These are phyloP conservation scores for Acromyrmex charruanus DNA, from an alignment of 1,140 invertebrate genomes.

Conservation along the genomic window DNA sequence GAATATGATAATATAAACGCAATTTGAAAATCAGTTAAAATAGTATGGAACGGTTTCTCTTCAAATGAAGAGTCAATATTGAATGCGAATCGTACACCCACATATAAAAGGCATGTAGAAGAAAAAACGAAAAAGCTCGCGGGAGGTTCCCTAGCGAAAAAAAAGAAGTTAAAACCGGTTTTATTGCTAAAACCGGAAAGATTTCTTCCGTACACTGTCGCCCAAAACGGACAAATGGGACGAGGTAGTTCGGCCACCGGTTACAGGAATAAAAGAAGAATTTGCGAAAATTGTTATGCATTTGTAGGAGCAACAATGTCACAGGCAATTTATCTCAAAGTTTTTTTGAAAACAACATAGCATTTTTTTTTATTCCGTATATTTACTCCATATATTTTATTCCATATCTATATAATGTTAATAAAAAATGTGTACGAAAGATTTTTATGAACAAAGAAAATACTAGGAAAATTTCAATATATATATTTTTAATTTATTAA, in stretches of 20 bases:
- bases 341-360: not conserved
- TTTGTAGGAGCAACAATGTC: not conserved
- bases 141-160: conserved; percentile 50
- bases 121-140: conserved; percentile 65
- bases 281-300: conserved; percentile 73
- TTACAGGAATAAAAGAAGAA: conserved; percentile 77
- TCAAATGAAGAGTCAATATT: not conserved
- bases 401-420: not conserved
- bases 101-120: conserved; percentile 24
- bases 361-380: not conserved
- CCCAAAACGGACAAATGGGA: conserved; percentile 84
- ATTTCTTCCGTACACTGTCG: conserved; percentile 84
- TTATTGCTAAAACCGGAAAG: conserved; percentile 83
- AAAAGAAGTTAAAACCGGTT: conserved; percentile 82
- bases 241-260: conserved; percentile 79
- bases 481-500: not conserved
- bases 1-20: not conserved
- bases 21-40: not conserved
- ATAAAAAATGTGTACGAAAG: not conserved
- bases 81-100: not conserved
- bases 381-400: not conserved
- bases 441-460: not conserved
- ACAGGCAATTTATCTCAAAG: not conserved
- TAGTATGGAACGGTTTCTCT: not conserved
- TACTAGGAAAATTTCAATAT: not conserved